Evolutionary conservation across 2,113 vertebrate genomes (phyloP).

Genomic region (Piprites chloris): DNA sequence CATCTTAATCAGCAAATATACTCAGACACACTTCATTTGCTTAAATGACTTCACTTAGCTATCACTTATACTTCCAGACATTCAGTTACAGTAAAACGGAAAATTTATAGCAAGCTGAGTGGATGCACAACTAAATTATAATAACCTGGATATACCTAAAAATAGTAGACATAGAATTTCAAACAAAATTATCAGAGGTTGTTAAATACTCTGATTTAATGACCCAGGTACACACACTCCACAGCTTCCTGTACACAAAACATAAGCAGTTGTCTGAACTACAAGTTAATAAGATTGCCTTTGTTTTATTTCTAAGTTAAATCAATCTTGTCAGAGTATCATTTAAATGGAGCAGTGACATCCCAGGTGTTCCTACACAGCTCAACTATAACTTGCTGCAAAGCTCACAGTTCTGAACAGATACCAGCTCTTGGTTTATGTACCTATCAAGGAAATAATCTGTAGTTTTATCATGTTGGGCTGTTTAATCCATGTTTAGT

Average conservation of each 20-base stretch:
- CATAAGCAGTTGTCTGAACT: neutral
- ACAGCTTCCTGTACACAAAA: neutral
- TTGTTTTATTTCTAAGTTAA: neutral
- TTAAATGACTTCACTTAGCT: neutral
- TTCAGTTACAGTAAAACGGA: neutral
- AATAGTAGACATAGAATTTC: neutral
- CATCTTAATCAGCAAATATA: neutral
- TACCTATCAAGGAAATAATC: conserved; percentile 1
- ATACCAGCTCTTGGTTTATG: neutral
- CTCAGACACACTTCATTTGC: neutral
- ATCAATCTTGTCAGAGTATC: neutral
- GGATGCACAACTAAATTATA: neutral
- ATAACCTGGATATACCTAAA: neutral
- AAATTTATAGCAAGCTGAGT: neutral
- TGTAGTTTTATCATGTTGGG: neutral
- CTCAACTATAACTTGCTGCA: neutral
- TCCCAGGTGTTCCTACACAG: neutral
- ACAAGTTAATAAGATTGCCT: neutral
- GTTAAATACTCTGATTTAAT: neutral
- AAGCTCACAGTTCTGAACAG: neutral
- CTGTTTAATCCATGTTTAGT: neutral
- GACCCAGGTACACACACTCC: neutral
- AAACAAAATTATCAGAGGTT: neutral
- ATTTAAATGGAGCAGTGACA: neutral
- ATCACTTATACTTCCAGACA: neutral